phyloP scores from a whole-genome alignment of 2,113 vertebrate genomes.

The Microtus oregoni region DNA sequence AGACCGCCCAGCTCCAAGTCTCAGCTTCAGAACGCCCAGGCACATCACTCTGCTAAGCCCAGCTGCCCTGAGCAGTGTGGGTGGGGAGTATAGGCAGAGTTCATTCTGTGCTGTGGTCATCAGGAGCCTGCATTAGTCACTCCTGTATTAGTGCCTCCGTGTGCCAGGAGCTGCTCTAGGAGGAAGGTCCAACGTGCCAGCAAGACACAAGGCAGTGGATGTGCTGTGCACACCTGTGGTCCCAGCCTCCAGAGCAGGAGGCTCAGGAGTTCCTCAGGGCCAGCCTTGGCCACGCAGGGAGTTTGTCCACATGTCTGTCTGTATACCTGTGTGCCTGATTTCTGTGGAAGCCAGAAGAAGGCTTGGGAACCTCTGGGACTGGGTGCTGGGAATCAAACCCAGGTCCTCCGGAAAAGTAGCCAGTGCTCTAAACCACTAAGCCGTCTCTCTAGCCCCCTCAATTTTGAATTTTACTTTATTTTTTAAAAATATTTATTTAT shows the following conservation, averaged over 20 bases:
- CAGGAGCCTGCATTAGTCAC: not conserved
- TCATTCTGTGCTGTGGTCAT: not conserved
- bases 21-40: not conserved
- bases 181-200: not conserved
- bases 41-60: not conserved
- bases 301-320: not conserved
- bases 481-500: too few species aligned
- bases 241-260: not conserved
- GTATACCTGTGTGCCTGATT: not conserved
- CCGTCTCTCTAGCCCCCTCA: not conserved
- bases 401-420: not conserved
- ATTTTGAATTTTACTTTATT: not conserved
- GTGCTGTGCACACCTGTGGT: not conserved
- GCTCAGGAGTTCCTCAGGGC: not conserved
- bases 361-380: not conserved
- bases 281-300: not conserved
- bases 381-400: not conserved
- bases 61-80: not conserved
- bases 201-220: fast-evolving
- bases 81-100: not conserved
- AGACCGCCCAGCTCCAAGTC: not conserved
- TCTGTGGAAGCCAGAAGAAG: not conserved
- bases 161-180: not conserved
- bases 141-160: not conserved
- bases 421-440: not conserved